These are phyloP conservation scores for Morinoia aosen DNA, from an alignment of 2,888 invertebrate species.

Conservation along the genomic window DNA sequence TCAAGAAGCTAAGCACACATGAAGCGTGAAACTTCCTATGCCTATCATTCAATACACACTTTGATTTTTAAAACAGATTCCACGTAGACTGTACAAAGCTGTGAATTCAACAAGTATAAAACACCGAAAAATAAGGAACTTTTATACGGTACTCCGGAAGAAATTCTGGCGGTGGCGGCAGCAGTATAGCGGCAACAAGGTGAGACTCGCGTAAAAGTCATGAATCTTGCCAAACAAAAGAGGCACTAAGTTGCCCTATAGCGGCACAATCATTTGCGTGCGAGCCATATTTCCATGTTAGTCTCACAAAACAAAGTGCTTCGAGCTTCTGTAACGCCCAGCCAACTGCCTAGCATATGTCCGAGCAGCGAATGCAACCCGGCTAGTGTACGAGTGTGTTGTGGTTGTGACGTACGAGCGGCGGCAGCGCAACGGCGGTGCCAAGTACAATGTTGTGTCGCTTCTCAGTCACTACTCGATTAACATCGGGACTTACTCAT, in stretches of 20 bases:
- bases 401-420: not conserved
- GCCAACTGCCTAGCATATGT: not conserved
- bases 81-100: not conserved
- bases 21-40: not conserved
- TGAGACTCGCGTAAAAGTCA: not conserved
- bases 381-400: not conserved
- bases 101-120: not conserved
- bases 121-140: not conserved
- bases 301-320: not conserved
- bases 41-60: not conserved
- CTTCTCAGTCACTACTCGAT: not conserved
- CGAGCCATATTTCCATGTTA: constrained; percentile 1
- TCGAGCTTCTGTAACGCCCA: not conserved
- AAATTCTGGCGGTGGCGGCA: not conserved
- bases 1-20: not conserved
- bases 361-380: not conserved
- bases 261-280: constrained; percentile 26
- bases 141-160: not conserved
- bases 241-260: constrained; percentile 33
- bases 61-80: not conserved
- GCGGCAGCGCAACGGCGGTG: not conserved
- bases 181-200: not conserved
- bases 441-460: not conserved
- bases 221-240: not conserved
- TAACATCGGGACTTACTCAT: not conserved